Evolutionary conservation across 2,113 vertebrate genomes (phyloP), one percentile per base, ranked within the genome.

Genomic region (Lipophrys pholis): DNA sequence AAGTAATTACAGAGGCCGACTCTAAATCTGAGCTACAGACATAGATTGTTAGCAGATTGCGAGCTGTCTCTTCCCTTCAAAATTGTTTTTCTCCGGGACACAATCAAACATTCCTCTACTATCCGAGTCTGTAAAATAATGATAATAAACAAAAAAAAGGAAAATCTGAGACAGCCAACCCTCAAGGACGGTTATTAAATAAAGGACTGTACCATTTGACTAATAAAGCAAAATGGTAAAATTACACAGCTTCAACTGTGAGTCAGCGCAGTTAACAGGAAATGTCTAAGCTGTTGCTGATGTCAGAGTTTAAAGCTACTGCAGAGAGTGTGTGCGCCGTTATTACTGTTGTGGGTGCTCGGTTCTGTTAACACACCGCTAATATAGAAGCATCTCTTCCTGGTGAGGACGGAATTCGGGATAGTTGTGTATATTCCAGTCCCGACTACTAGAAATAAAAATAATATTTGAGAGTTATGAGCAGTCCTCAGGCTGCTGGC

Each of bases 1-100:
- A 80, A 69, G 40, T 82, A 81, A 89, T 82, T 81, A 84, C 54
- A 82, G 69, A 84, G 66, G 70, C 40, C 21, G 50, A n/a, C 53
- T 74, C 65, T 76, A 73, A 63, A 69, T 76, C 55, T 63, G 59
- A 64, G 36, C 51, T 58, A 42, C 73, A 72, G 51, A 55, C 40
- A 52, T 53, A 0, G 14, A 46, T 68, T 50, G 61, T 79, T 70
- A 56, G 2, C 52, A 69, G 61, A 69, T 46, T 1, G 0, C 69
- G 17, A 55, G 50, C 59, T 62, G 12, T n/a, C 12, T 46, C 1
- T n/a, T 6, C 15, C 38, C 56, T 56, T 69, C 8, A 2, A 59
- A 7, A 21, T 57, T 64, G 66, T 21, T 50, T 65, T 62, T 49
- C 58, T 54, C 1, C 5, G 8, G n/a, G 16, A 11, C 12, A 46